Percentiles rank a stretch among this genome's conserved stretches.
Conservation (phyloP, 2,113 vertebrate genomes). For the Vimba vimba region DNA sequence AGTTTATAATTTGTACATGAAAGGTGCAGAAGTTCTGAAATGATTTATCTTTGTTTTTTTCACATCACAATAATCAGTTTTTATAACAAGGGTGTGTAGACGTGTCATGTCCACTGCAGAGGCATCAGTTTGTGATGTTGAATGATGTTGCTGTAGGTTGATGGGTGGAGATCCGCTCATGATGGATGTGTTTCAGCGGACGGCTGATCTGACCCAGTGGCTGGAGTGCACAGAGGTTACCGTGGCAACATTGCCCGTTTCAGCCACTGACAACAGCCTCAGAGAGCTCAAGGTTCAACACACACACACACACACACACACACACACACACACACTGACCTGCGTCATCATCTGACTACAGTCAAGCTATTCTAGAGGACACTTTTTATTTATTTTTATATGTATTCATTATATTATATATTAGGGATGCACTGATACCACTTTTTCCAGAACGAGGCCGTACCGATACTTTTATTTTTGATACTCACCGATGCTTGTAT, state of each 20-base stretch:
- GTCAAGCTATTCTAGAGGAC: too few species aligned
- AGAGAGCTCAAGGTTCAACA: slow-evolving; percentile 83
- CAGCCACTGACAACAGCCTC: slow-evolving; percentile 77
- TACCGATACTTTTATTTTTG: too few species aligned
- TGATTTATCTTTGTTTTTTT: too few species aligned
- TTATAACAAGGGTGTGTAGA: not conserved
- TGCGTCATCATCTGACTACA: too few species aligned
- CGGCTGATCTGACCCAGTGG: slow-evolving; percentile 82
- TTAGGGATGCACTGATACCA: too few species aligned
- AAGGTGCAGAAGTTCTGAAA: too few species aligned
- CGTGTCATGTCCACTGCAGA: too few species aligned
- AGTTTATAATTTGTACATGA: too few species aligned
- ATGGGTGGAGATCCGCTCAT: slow-evolving; percentile 78
- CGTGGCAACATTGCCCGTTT: slow-evolving; percentile 68
- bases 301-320: slow-evolving; percentile 13
- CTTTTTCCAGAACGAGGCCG: too few species aligned
- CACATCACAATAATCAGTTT: not conserved
- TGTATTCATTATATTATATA: too few species aligned
- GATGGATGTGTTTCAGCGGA: slow-evolving; percentile 77
- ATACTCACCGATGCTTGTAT: too few species aligned
- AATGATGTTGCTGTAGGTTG: slow-evolving; percentile 72
- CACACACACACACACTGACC: not conserved
- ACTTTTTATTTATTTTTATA: too few species aligned
- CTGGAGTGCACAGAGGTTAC: slow-evolving; percentile 79
- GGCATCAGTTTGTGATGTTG: not conserved